Conservation (phyloP, 2,888 invertebrate species). For the Trichacis sp. region DNA sequence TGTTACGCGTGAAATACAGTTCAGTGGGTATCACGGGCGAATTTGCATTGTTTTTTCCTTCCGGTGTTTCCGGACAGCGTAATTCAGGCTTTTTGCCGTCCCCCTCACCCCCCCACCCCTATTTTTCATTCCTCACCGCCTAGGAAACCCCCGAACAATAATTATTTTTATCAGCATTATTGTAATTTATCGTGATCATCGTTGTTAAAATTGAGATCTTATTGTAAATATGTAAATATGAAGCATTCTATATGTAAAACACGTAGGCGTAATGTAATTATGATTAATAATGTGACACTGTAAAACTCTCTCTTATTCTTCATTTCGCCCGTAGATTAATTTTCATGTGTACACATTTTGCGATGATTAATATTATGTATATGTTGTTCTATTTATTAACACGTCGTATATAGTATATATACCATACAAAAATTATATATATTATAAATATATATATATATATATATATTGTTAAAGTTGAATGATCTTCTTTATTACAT, state of each 20-base stretch:
- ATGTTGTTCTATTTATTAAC: conserved; percentile 68
- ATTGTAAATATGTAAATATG: conserved; percentile 64
- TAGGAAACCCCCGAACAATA: conserved; percentile 46
- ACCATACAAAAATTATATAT: conserved; percentile 18
- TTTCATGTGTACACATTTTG: conserved; percentile 55
- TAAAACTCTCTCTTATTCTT: conserved; percentile 40
- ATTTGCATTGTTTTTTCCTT: no score
- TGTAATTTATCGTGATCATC: conserved; percentile 55
- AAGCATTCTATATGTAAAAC: conserved; percentile 44
- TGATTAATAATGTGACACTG: conserved; percentile 42
- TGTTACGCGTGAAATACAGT: no score
- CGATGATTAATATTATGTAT: conserved; percentile 65
- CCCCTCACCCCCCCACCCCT: conserved; percentile 1
- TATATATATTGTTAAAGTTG: conserved; percentile 63
- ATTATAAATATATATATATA: conserved; percentile 34
- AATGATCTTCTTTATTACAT: conserved; percentile 55
- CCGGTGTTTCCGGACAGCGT: conserved; percentile 61
- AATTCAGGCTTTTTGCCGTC: conserved; percentile 51
- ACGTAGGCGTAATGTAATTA: conserved; percentile 25
- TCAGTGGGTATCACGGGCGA: no score
- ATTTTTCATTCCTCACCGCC: conserved; percentile 19
- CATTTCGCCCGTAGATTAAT: conserved; percentile 38
- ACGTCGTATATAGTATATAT: conserved; percentile 47
- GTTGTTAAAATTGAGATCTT: conserved; percentile 57
- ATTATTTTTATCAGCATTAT: conserved; percentile 41